phyloP scores from a whole-genome alignment of 2,113 vertebrate species.

The Condylura cristata region DNA sequence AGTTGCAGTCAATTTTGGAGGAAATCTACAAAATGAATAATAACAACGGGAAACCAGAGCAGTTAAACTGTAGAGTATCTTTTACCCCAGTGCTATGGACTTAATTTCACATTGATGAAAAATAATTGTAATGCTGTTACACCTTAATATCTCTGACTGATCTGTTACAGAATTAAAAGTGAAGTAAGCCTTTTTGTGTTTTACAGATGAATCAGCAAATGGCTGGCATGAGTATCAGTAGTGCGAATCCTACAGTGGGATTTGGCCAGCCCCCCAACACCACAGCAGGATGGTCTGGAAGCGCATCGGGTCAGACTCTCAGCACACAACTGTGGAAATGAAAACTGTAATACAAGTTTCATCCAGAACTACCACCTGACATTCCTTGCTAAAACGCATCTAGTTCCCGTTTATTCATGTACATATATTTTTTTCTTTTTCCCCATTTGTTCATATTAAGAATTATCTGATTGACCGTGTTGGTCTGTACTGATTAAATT shows the following conservation, averaged over 20 bases:
- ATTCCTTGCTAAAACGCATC: conserved; percentile 85
- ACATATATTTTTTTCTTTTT: conserved; percentile 82
- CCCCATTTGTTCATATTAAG: conserved; percentile 85
- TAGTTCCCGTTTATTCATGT: conserved; percentile 85
- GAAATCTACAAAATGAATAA: conserved; percentile 17
- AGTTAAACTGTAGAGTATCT: neutral
- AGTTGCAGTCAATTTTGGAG: neutral
- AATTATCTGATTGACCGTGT: conserved; percentile 86
- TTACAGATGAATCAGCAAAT: conserved; percentile 96
- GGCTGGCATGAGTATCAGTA: conserved; percentile 91
- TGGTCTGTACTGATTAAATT: conserved; percentile 91
- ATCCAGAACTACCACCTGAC: conserved; percentile 78
- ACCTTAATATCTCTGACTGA: neutral
- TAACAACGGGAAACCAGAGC: neutral
- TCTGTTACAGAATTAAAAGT: neutral
- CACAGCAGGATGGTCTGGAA: conserved; percentile 89
- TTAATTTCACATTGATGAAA: neutral
- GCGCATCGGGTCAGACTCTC: conserved; percentile 95
- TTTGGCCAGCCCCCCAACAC: conserved; percentile 90
- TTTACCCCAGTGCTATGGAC: neutral
- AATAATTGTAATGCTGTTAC: neutral
- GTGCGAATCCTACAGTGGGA: conserved; percentile 81
- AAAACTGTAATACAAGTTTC: conserved; percentile 75
- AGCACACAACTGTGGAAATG: conserved; percentile 99
- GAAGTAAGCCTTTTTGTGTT: conserved; percentile 48